Conservation (phyloP, 1,140 invertebrate genomes). For the Aplysia californica region DNA sequence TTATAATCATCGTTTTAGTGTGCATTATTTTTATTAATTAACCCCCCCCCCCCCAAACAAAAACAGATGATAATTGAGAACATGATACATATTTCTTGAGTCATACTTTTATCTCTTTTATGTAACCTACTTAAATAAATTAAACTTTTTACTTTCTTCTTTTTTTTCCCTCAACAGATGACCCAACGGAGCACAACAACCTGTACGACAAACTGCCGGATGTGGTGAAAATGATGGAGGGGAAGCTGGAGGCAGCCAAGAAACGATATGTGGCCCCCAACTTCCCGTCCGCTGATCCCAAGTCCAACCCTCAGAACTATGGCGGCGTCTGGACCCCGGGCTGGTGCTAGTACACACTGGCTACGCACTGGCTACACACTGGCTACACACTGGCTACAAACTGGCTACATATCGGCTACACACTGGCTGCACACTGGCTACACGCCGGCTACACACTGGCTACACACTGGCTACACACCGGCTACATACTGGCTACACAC, state of each 20-base stretch:
- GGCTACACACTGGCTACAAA: no score
- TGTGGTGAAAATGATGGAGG: slow-evolving; percentile 24
- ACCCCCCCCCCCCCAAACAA: background rate
- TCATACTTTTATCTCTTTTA: background rate
- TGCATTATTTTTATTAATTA: background rate
- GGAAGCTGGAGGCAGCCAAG: slow-evolving; percentile 7
- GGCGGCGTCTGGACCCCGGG: slow-evolving; percentile 39
- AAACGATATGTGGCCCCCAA: slow-evolving; percentile 13
- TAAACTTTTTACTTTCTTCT: background rate
- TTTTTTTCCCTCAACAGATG: slow-evolving; percentile 16
- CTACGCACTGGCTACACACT: no score
- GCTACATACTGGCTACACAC: no score
- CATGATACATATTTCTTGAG: background rate
- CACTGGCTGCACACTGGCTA: no score
- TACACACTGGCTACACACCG: no score
- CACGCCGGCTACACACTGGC: no score
- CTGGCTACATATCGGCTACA: no score
- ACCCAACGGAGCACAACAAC: slow-evolving; percentile 36
- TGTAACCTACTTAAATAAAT: background rate
- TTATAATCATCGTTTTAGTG: background rate
- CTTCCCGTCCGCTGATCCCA: background rate
- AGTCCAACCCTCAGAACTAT: slow-evolving; percentile 30
- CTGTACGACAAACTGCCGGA: slow-evolving; percentile 30
- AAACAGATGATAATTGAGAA: background rate
- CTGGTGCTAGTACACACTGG: no score